These are phyloP conservation scores for Caenorhabditis remanei DNA, from an alignment of 1,140 invertebrate species.

Conservation along the genomic window DNA sequence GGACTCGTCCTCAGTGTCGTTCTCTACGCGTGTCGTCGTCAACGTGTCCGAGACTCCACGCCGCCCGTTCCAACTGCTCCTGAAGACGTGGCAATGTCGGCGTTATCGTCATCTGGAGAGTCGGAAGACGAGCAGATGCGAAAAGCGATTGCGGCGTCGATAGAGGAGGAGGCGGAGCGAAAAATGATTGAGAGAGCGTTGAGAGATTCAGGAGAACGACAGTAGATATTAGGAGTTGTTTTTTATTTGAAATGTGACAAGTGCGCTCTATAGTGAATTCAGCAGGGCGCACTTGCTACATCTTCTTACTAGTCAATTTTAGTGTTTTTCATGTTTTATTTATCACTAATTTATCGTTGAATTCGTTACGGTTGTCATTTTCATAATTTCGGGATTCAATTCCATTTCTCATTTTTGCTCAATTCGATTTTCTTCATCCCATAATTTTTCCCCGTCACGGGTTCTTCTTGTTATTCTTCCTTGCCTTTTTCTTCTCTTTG, in stretches of 20 bases:
- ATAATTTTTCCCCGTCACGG: not conserved
- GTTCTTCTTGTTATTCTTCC: not conserved
- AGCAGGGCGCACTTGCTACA: too few relatives aligned
- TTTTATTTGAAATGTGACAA: not conserved
- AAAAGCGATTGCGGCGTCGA: conserved; percentile 22
- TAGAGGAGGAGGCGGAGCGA: conserved; percentile 33
- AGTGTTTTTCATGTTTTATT: not conserved
- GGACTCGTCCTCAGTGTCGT: conserved; percentile 54
- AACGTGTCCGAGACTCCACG: not conserved
- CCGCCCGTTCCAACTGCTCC: not conserved
- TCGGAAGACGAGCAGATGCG: conserved; percentile 24
- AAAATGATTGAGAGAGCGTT: conserved; percentile 38
- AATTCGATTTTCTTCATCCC: not conserved
- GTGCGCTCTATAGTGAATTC: not conserved
- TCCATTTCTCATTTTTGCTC: conserved; percentile 21
- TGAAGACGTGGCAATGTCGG: conserved; percentile 34
- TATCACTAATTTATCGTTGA: not conserved
- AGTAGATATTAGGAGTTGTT: not conserved
- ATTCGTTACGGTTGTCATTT: not conserved
- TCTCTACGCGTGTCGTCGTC: conserved; percentile 43
- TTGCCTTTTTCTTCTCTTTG: not conserved
- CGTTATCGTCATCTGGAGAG: not conserved
- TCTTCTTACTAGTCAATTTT: not conserved
- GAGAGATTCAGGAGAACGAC: not conserved
- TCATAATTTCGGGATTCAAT: conserved; percentile 16